Evolutionary conservation across 1,140 invertebrate genomes (phyloP), one percentile per base, ranked within the genome.

Genomic region (Drosophila littoralis): DNA sequence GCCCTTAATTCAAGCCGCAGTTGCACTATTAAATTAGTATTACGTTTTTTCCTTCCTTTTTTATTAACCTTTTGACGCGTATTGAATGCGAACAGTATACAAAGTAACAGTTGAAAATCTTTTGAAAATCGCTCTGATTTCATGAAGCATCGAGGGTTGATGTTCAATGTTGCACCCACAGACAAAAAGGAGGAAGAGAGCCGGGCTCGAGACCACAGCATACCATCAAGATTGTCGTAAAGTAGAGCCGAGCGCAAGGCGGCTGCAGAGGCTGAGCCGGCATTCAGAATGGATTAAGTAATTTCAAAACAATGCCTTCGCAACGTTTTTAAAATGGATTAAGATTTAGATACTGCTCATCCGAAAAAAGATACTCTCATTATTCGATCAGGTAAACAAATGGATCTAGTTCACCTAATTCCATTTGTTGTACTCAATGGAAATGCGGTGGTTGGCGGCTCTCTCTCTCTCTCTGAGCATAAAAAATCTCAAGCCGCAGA

Each of bases 281-380:
- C 46, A 50, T 33, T 7, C 50, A 77, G 68, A 77, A 75, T 60
- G 60, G 68, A 70, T 81, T 74, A 65, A 77, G 61, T 71, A 77
- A 71, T 68, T 77, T 60, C 12, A 43, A 45, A 58, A 85, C 74
- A 75, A 80, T 70, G 17, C 33, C 45, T 43, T 17, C 42, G 33
- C 51, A 73, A 55, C 43, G 28, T 66, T 54, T 73, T 66, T 77
- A 74, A 77, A 80, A 69, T 74, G 65, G 81, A 84, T 84, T 68
- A 77, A 35, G 57, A 67, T 55, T 69, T 51, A 35, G 46, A 76
- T 67, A 81, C 45, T 9, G 35, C 15, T 75, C 43, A 66, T 50
- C 61, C 40, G 46, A 33, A 22, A 52, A 43, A 75, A 82, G 36
- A 77, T 59, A 66, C 57, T 74, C 69, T 57, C 48, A 58, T 58